Evolutionary conservation across 2,113 vertebrate genomes (phyloP).

Genomic region (Phasianus colchicus): DNA sequence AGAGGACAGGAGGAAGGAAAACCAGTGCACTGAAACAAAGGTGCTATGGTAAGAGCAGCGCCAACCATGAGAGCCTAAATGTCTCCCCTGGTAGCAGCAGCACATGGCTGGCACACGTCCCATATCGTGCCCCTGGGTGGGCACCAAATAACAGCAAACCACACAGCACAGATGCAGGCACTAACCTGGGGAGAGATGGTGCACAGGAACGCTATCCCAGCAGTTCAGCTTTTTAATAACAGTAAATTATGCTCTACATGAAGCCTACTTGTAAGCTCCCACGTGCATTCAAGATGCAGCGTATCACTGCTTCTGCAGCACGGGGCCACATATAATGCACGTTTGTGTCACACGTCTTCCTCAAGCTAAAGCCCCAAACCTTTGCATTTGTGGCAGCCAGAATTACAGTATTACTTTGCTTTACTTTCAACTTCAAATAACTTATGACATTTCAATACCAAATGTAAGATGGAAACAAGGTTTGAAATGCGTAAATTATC

Average conservation of each 20-base stretch:
- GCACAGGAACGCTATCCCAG: neutral
- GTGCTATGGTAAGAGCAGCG: slow-evolving; percentile 58
- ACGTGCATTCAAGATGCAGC: neutral
- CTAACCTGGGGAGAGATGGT: neutral
- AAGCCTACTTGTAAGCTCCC: neutral
- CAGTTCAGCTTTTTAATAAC: neutral
- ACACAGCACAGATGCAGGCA: neutral
- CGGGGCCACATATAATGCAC: accelerated
- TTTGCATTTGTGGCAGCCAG: neutral
- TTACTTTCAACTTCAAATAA: neutral
- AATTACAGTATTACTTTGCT: neutral
- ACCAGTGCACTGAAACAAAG: slow-evolving; percentile 41
- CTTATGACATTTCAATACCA: neutral
- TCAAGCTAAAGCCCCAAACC: neutral
- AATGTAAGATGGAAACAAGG: neutral
- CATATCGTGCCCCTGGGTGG: neutral
- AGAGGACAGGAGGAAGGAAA: slow-evolving; percentile 18
- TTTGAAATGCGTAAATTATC: neutral
- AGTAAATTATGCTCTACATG: neutral
- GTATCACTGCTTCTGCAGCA: neutral
- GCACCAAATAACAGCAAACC: neutral
- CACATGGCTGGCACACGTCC: neutral
- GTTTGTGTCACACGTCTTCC: neutral
- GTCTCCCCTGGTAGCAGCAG: slow-evolving; percentile 22
- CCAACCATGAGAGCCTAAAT: slow-evolving; percentile 53